phyloP scores from a whole-genome alignment of 2,888 invertebrate species.

The Zhengitettix transpicula region DNA sequence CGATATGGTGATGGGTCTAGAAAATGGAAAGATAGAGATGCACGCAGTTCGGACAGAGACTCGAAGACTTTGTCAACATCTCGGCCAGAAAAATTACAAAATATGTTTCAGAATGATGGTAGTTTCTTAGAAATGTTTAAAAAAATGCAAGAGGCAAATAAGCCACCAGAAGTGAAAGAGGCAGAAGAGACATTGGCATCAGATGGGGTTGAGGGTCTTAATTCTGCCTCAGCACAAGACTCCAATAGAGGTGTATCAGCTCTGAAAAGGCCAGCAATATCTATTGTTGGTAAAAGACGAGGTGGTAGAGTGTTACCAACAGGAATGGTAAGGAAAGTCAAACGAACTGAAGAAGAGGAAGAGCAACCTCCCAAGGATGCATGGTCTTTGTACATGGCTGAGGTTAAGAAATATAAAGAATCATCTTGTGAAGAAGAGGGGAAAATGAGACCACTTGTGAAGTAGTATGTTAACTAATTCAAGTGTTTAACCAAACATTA shows the following conservation, averaged over 20 bases:
- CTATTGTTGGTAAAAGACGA: constrained; percentile 60
- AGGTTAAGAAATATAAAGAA: constrained; percentile 83
- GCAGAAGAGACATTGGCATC: constrained; percentile 1
- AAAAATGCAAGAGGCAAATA: constrained; percentile 55
- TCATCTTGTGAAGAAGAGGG: constrained; percentile 79
- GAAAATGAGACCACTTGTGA: constrained; percentile 78
- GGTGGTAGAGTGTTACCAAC: constrained; percentile 79
- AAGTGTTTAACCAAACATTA: neutral
- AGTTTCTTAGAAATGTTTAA: constrained; percentile 85
- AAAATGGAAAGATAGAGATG: neutral
- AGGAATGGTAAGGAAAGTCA: constrained; percentile 74
- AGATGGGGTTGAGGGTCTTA: neutral
- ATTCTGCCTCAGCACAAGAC: neutral
- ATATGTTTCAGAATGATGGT: constrained; percentile 75
- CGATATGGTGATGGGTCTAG: neutral
- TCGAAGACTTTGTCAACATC: neutral
- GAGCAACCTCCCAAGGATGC: constrained; percentile 53
- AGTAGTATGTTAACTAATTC: constrained; percentile 33
- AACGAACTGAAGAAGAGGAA: constrained; percentile 39
- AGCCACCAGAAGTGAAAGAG: neutral
- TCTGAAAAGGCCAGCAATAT: constrained; percentile 24
- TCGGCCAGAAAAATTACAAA: constrained; percentile 17
- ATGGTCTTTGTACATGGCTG: constrained; percentile 85
- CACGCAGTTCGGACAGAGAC: neutral
- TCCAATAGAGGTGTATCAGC: neutral